Evolutionary conservation across 1,140 invertebrate genomes (phyloP).

Genomic region (Dendroctonus ponderosae): DNA sequence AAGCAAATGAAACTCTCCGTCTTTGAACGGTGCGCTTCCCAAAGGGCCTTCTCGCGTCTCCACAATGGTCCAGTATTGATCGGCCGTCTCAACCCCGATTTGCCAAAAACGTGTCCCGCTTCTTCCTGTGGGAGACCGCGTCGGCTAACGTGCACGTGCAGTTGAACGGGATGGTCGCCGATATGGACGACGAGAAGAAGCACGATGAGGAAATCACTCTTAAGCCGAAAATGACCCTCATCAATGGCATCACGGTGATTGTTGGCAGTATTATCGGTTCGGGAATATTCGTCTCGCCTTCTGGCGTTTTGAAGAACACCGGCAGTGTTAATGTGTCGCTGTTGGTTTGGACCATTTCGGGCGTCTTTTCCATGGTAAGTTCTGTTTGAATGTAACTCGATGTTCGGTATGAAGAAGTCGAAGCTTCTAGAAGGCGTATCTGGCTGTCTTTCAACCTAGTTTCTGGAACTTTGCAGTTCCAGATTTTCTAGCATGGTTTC

Average conservation of each 20-base stretch:
- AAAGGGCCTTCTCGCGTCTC: slow-evolving; percentile 7
- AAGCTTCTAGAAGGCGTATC: too few relatives aligned
- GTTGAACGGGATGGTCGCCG: not conserved
- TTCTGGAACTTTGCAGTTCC: not conserved
- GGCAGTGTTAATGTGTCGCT: slow-evolving; percentile 85
- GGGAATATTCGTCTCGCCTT: slow-evolving; percentile 93
- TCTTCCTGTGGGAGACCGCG: slow-evolving; percentile 4
- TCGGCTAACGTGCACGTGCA: not conserved
- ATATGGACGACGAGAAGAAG: not conserved
- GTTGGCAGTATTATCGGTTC: slow-evolving; percentile 88
- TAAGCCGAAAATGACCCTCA: slow-evolving; percentile 90
- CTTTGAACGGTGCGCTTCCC: slow-evolving; percentile 9
- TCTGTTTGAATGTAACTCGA: too few relatives aligned
- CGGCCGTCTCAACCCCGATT: not conserved
- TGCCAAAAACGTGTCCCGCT: slow-evolving; percentile 9
- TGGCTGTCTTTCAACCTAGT: not conserved
- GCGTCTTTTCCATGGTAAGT: slow-evolving; percentile 88
- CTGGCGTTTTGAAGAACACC: slow-evolving; percentile 80
- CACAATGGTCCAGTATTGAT: slow-evolving; percentile 27
- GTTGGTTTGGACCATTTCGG: slow-evolving; percentile 84
- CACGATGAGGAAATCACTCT: slow-evolving; percentile 53
- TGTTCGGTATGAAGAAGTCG: too few relatives aligned
- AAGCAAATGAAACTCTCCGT: slow-evolving; percentile 1
- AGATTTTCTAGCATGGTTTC: too few relatives aligned
- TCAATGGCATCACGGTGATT: slow-evolving; percentile 91